Conservation (phyloP, 2,888 invertebrate genomes). For the Amphipoea oculea region DNA sequence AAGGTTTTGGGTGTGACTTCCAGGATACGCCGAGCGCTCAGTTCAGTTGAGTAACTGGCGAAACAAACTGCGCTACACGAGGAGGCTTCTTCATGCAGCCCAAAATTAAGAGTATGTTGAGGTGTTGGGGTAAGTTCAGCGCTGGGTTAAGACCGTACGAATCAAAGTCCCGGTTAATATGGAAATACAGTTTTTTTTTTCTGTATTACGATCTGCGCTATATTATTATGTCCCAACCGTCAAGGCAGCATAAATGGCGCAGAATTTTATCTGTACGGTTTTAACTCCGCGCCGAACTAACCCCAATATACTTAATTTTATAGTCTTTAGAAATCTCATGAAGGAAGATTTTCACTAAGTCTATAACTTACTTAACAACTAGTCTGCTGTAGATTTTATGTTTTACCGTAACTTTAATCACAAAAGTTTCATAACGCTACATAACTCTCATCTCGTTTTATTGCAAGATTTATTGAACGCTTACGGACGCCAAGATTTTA, state of each 20-base stretch:
- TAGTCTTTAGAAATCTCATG: neutral
- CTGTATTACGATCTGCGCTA: neutral
- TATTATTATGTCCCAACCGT: neutral
- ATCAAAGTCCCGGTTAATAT: neutral
- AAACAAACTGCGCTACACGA: too few species aligned
- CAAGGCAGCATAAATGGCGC: neutral
- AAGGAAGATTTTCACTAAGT: neutral
- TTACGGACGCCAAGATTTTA: conserved; percentile 31
- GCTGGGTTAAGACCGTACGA: neutral
- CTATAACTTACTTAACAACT: neutral
- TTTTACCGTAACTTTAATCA: conserved; percentile 19
- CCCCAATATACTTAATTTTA: neutral
- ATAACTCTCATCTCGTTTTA: conserved; percentile 21
- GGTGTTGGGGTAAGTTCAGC: neutral
- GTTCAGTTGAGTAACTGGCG: too few species aligned
- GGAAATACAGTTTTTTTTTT: neutral
- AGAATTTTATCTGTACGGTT: neutral
- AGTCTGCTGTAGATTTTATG: neutral
- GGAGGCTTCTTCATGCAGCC: too few species aligned
- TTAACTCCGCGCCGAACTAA: neutral
- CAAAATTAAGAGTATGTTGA: neutral
- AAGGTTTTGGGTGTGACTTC: too few species aligned
- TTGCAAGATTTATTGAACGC: conserved; percentile 33
- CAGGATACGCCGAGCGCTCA: too few species aligned
- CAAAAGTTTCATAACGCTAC: conserved; percentile 25